Percentiles rank a stretch among this genome's conserved stretches.
Evolutionary conservation across 2,797 vertebrate species (phyloP).

Genomic region (Crenuchus spilurus): DNA sequence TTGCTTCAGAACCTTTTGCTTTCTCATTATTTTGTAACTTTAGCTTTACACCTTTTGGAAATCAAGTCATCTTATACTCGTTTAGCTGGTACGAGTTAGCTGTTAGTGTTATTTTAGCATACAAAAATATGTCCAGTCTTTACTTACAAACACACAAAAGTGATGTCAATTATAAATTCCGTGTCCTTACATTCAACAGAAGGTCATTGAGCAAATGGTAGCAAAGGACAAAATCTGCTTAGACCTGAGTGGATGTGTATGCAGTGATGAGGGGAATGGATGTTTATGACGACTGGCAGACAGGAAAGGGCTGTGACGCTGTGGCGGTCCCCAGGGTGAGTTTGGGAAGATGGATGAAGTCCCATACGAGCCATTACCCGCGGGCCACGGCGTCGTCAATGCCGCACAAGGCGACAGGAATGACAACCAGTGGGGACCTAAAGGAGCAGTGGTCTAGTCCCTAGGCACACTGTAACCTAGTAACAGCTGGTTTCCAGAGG

Average conservation of each 20-base stretch:
- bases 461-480: slow-evolving; percentile 45
- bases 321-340: slow-evolving; percentile 20
- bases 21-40: no score
- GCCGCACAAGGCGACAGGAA: slow-evolving; percentile 23
- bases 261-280: neutral
- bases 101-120: no score
- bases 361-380: slow-evolving; percentile 49
- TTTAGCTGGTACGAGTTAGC: no score
- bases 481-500: slow-evolving; percentile 46
- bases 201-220: no score
- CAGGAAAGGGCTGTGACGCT: slow-evolving; percentile 27
- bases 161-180: no score
- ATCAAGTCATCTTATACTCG: no score
- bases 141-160: no score
- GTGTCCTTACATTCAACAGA: no score
- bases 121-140: no score
- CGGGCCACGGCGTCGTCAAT: slow-evolving; percentile 34
- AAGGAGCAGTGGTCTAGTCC: slow-evolving; percentile 30
- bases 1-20: no score
- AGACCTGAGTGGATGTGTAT: neutral
- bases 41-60: no score
- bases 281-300: slow-evolving; percentile 43
- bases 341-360: slow-evolving; percentile 44
- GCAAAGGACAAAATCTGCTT: neutral
- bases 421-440: slow-evolving; percentile 35